phyloP scores from a whole-genome alignment of 2,888 invertebrate species.

The Nephrotoma guestfalica region DNA sequence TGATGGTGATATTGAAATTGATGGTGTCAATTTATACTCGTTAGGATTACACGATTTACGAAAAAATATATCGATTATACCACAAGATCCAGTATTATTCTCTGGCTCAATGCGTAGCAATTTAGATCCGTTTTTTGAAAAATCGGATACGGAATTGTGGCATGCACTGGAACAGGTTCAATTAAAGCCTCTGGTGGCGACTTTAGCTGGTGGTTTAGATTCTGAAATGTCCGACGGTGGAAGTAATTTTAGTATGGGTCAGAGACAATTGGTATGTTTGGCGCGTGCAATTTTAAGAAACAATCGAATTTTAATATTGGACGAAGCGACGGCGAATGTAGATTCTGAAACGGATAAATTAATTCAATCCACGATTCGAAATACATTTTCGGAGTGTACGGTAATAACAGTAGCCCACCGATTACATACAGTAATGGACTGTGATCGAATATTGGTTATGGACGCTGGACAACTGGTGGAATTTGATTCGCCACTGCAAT shows the following conservation, averaged over 20 bases:
- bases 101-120: conserved; percentile 59
- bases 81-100: conserved; percentile 71
- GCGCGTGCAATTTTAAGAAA: conserved; percentile 57
- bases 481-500: conserved; percentile 57
- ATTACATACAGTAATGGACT: conserved; percentile 81
- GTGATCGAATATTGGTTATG: conserved; percentile 73
- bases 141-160: conserved; percentile 54
- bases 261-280: conserved; percentile 65
- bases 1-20: conserved; percentile 56
- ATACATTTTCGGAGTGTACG: conserved; percentile 65
- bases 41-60: conserved; percentile 58
- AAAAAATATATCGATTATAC: conserved; percentile 66
- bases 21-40: conserved; percentile 44
- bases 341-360: conserved; percentile 67
- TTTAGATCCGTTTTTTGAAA: conserved; percentile 60
- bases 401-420: conserved; percentile 86
- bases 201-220: conserved; percentile 40
- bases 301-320: conserved; percentile 40
- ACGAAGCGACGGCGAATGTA: conserved; percentile 74
- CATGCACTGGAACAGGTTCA: conserved; percentile 56
- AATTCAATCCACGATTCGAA: conserved; percentile 70
- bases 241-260: conserved; percentile 63
- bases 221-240: conserved; percentile 58
- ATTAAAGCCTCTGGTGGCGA: conserved; percentile 49
- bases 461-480: conserved; percentile 58